These are phyloP conservation scores for Felis catus DNA, from an alignment of 2,113 vertebrate species.

Conservation along the genomic window DNA sequence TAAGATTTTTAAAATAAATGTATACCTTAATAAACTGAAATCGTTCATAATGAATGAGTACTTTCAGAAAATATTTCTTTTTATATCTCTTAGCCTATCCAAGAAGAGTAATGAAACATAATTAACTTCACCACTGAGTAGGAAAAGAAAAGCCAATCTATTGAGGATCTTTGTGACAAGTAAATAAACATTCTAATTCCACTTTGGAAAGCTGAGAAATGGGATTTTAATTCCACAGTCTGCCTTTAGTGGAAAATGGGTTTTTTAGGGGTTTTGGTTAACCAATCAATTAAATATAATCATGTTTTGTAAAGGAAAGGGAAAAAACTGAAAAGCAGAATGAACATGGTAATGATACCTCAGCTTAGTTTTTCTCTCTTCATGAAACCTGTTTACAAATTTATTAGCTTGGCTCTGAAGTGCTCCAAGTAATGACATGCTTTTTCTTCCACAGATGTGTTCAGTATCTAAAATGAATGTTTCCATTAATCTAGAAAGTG, in stretches of 20 bases:
- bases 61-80: conserved; percentile 24
- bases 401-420: conserved; percentile 98
- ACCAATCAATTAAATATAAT: background rate
- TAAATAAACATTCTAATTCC: conserved; percentile 41
- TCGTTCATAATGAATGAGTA: conserved; percentile 13
- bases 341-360: conserved; percentile 84
- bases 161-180: background rate
- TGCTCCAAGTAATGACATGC: conserved; percentile 93
- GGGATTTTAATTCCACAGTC: conserved; percentile 26
- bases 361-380: conserved; percentile 97
- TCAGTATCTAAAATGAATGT: conserved; percentile 93
- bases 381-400: conserved; percentile 98
- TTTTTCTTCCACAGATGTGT: conserved; percentile 92
- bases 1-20: background rate
- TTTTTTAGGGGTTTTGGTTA: background rate
- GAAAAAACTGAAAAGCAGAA: background rate
- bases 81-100: conserved; percentile 16
- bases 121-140: conserved; percentile 25
- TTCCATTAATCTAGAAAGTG: conserved; percentile 94
- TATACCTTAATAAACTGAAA: conserved; percentile 12
- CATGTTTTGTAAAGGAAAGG: conserved; percentile 3
- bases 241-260: conserved; percentile 32
- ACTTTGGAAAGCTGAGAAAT: conserved; percentile 39
- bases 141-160: background rate
- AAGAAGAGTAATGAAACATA: conserved; percentile 32